Percentiles rank a stretch among this genome's conserved stretches.
phyloP scores from a whole-genome alignment of 2,113 vertebrate genomes.

The Scolopax mira region DNA sequence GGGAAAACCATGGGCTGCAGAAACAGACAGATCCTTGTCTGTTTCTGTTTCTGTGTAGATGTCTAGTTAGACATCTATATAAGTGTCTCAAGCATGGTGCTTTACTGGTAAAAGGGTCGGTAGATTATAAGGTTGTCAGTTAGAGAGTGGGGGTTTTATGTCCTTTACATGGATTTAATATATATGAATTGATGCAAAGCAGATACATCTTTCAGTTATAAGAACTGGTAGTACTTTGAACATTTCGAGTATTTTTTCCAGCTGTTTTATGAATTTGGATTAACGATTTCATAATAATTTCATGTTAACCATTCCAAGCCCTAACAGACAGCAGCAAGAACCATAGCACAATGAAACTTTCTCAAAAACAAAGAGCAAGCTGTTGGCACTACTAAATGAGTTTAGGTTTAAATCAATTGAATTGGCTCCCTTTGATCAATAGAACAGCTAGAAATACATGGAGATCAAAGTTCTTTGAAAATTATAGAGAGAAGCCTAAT shows the following conservation, averaged over 20 bases:
- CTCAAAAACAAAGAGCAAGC: neutral
- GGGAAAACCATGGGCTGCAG: neutral
- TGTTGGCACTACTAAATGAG: fast-evolving
- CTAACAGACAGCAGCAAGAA: neutral
- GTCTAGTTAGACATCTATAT: neutral
- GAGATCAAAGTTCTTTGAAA: neutral
- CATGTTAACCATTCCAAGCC: neutral
- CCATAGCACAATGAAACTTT: neutral
- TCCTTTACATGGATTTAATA: neutral
- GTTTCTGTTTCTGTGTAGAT: too few species aligned
- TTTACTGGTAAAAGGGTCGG: neutral
- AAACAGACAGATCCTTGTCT: neutral
- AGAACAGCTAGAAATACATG: neutral
- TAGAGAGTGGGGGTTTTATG: neutral
- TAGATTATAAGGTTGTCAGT: neutral
- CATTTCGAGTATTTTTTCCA: neutral
- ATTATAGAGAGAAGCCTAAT: neutral
- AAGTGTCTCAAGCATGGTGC: neutral
- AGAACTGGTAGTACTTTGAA: neutral
- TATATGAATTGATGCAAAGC: neutral
- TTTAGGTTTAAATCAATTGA: neutral
- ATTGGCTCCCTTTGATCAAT: neutral
- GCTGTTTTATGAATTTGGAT: neutral
- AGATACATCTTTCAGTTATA: neutral
- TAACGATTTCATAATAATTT: neutral